Evolutionary conservation across 2,113 vertebrate genomes (phyloP).

Genomic region (Silurus glanis): DNA sequence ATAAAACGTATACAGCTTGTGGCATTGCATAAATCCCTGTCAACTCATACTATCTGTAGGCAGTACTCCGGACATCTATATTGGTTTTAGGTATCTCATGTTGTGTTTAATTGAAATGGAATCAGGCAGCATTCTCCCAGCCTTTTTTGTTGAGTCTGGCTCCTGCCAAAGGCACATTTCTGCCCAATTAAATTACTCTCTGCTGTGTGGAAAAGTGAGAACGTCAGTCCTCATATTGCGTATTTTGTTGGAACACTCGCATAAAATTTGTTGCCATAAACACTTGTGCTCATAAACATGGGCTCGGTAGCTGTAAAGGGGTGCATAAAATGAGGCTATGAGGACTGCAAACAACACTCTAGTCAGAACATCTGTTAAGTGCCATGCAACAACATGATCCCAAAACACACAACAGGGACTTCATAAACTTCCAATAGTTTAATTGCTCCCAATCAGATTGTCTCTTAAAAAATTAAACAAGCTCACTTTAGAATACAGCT

Average conservation of each 20-base stretch:
- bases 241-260: slow-evolving; percentile 46
- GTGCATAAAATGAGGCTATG: slow-evolving; percentile 45
- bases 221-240: slow-evolving; percentile 29
- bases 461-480: slow-evolving; percentile 47
- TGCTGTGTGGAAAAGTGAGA: slow-evolving; percentile 42
- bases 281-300: slow-evolving; percentile 50
- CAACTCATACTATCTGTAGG: slow-evolving; percentile 12
- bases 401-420: slow-evolving; percentile 53
- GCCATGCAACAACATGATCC: slow-evolving; percentile 50
- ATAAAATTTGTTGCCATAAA: slow-evolving; percentile 46
- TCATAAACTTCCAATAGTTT: slow-evolving; percentile 52
- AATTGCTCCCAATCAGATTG: slow-evolving; percentile 50
- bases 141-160: slow-evolving; percentile 32
- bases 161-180: slow-evolving; percentile 42
- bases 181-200: slow-evolving; percentile 51
- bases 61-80: background rate
- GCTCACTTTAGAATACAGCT: slow-evolving; percentile 18
- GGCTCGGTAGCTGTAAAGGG: slow-evolving; percentile 39
- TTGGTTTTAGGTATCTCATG: slow-evolving; percentile 16
- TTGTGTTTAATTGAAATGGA: slow-evolving; percentile 23
- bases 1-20: background rate
- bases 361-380: slow-evolving; percentile 58
- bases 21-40: slow-evolving; percentile 10
- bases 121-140: slow-evolving; percentile 23
- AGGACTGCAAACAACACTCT: slow-evolving; percentile 50